Percentiles rank a stretch among this genome's conserved stretches.
These are phyloP conservation scores for Platyrinchus mystaceus DNA, from an alignment of 2,797 vertebrate species.

Conservation along the genomic window DNA sequence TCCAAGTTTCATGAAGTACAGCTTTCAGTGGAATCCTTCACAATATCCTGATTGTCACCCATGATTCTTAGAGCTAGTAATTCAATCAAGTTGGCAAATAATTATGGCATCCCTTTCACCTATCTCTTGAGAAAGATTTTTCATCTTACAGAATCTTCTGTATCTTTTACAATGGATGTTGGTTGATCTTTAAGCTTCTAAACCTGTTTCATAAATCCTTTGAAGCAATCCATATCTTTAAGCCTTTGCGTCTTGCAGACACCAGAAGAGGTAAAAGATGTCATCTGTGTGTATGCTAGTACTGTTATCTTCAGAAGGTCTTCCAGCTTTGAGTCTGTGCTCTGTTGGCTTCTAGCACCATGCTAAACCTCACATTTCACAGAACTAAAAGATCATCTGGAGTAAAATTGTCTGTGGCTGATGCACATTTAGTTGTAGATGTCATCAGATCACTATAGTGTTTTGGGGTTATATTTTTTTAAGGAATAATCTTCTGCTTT, in stretches of 20 bases:
- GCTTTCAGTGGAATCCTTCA: neutral
- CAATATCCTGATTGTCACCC: neutral
- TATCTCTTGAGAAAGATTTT: neutral
- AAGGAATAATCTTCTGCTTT: conserved; percentile 37
- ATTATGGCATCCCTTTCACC: neutral
- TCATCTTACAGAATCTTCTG: neutral
- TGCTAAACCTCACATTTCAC: neutral
- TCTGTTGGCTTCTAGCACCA: neutral
- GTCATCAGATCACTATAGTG: conserved; percentile 16
- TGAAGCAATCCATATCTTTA: neutral
- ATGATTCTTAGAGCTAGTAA: neutral
- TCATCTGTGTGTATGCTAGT: neutral
- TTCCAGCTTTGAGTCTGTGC: conserved; percentile 1
- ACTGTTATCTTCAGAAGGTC: neutral
- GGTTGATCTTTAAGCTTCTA: neutral
- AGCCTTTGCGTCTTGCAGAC: neutral
- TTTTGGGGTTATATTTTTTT: conserved; percentile 22
- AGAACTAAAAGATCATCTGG: neutral
- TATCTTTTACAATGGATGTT: neutral
- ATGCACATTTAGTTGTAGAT: conserved; percentile 16
- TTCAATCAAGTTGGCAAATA: neutral
- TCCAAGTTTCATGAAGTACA: neutral
- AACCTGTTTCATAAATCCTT: neutral
- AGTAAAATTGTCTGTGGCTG: neutral
- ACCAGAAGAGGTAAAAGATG: neutral